phyloP scores from a whole-genome alignment of 1,140 invertebrate species.

The Camponotus floridanus region DNA sequence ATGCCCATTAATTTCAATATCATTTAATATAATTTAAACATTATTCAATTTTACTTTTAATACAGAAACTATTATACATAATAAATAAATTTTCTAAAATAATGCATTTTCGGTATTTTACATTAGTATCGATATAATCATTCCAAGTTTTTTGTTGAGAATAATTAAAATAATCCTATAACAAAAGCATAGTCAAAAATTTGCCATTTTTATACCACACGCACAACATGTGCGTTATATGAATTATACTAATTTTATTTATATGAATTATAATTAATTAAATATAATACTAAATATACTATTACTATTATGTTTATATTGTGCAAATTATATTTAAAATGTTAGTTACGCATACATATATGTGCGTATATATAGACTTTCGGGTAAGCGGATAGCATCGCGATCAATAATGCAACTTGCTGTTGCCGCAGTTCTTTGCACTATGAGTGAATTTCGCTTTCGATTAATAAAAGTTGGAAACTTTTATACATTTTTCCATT shows the following conservation, averaged over 20 bases:
- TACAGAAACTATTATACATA: no score
- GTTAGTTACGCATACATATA: not conserved
- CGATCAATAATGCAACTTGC: conserved; percentile 26
- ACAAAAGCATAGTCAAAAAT: conserved; percentile 1
- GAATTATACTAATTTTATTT: not conserved
- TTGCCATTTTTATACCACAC: not conserved
- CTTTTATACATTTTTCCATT: not conserved
- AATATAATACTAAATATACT: not conserved
- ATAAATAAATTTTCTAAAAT: no score
- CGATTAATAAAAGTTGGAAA: conserved; percentile 9
- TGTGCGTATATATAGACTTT: not conserved
- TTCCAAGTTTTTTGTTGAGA: not conserved
- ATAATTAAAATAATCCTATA: not conserved
- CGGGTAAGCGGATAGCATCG: not conserved
- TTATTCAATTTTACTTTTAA: no score
- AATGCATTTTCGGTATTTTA: no score
- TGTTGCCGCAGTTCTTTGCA: not conserved
- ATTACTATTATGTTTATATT: no score
- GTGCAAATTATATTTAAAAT: not conserved
- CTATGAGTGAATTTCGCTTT: conserved; percentile 9
- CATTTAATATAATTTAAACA: no score
- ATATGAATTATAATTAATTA: not conserved
- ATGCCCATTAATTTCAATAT: no score
- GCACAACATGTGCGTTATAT: no score
- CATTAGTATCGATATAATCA: no score